Evolutionary conservation across 2,113 vertebrate species (phyloP).

Genomic region (Ammodytes dubius): DNA sequence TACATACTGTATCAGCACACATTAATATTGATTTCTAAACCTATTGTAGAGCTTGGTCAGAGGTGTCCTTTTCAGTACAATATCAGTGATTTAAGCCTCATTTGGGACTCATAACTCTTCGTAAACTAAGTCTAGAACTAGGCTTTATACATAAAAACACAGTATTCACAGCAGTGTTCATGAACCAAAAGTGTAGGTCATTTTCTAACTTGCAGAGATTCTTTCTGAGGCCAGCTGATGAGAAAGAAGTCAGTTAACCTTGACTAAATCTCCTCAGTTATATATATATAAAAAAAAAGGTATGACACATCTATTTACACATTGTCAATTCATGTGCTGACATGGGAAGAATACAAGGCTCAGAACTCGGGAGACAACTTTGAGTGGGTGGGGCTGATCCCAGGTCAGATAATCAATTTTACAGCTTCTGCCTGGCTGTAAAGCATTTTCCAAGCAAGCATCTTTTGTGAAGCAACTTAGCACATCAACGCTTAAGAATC

Average conservation of each 20-base stretch:
- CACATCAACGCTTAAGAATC: not conserved
- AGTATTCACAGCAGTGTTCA: slow-evolving; percentile 59
- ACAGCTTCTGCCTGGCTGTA: slow-evolving; percentile 13
- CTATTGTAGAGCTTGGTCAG: slow-evolving; percentile 47
- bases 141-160: slow-evolving; percentile 51
- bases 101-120: slow-evolving; percentile 36
- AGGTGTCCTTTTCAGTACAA: slow-evolving; percentile 30
- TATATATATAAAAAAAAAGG: slow-evolving; percentile 20
- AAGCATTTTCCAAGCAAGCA: slow-evolving; percentile 1
- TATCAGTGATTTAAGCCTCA: slow-evolving; percentile 35
- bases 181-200: slow-evolving; percentile 60
- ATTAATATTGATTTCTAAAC: slow-evolving; percentile 45
- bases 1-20: slow-evolving; percentile 42
- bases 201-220: slow-evolving; percentile 49
- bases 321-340: slow-evolving; percentile 44
- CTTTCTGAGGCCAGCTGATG: slow-evolving; percentile 21
- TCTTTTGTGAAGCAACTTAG: slow-evolving; percentile 30
- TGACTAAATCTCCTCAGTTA: slow-evolving; percentile 9
- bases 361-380: slow-evolving; percentile 7
- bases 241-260: slow-evolving; percentile 33
- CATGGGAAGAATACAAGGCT: slow-evolving; percentile 17
- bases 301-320: slow-evolving; percentile 67
- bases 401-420: slow-evolving; percentile 24
- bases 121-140: slow-evolving; percentile 59
- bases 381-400: slow-evolving; percentile 5